Evolutionary conservation across 2,113 vertebrate genomes (phyloP).

Genomic region (Aegithalos caudatus): DNA sequence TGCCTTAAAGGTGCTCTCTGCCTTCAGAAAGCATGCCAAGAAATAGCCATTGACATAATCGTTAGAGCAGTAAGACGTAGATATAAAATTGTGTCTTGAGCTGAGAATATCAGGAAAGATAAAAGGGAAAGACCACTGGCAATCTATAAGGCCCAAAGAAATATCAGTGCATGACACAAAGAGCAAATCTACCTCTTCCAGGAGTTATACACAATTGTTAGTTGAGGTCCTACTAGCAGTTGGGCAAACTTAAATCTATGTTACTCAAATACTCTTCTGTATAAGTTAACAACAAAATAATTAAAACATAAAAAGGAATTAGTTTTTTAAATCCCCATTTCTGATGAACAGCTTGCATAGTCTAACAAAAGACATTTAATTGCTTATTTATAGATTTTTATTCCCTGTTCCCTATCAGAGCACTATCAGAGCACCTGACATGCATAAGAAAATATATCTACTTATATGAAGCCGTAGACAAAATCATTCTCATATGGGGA

Average conservation of each 20-base stretch:
- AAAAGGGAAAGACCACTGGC: not conserved
- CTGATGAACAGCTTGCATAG: not conserved
- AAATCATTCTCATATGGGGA: not conserved
- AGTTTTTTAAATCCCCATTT: not conserved
- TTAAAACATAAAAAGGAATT: not conserved
- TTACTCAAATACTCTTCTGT: not conserved
- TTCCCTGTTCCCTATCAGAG: not conserved
- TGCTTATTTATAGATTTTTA: not conserved
- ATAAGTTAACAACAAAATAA: not conserved
- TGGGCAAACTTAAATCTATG: not conserved
- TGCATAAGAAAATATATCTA: not conserved
- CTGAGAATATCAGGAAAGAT: not conserved
- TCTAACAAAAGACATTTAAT: not conserved
- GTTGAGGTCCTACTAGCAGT: not conserved
- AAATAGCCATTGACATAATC: not conserved
- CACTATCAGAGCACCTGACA: not conserved
- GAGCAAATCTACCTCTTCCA: not conserved
- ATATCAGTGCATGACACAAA: not conserved
- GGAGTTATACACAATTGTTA: not conserved
- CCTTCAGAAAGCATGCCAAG: not conserved
- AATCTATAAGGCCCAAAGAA: not conserved
- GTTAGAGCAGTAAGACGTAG: not conserved
- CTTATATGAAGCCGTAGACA: not conserved
- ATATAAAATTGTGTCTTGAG: not conserved
- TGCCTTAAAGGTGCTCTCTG: not conserved